These are phyloP conservation scores for Philonicus albiceps DNA, from an alignment of 2,888 invertebrate species.

Conservation along the genomic window DNA sequence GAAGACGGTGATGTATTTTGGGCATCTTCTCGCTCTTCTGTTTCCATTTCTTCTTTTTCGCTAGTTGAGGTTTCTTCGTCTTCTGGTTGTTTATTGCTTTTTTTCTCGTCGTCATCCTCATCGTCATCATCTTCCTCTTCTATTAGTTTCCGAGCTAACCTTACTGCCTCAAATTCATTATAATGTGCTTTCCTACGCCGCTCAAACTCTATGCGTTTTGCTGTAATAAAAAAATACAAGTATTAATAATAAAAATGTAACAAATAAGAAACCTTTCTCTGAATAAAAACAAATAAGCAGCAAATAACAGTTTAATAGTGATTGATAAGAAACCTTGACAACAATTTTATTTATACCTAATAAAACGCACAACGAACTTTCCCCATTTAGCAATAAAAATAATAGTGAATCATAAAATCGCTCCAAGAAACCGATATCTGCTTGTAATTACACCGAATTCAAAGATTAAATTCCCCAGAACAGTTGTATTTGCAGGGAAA, in stretches of 20 bases:
- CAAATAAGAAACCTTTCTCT: not conserved
- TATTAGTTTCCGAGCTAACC: slow-evolving; percentile 88
- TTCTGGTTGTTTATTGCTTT: slow-evolving; percentile 34
- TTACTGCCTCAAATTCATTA: slow-evolving; percentile 95
- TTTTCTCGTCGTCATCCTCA: slow-evolving; percentile 62
- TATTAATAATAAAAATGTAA: not conserved
- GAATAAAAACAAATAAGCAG: not conserved
- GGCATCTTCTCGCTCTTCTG: slow-evolving; percentile 50
- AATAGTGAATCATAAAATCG: no score
- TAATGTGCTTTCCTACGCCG: slow-evolving; percentile 95
- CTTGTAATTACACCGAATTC: no score
- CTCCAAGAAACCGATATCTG: no score
- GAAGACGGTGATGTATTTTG: slow-evolving; percentile 51
- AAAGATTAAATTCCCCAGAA: no score
- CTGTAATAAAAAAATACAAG: slow-evolving; percentile 56
- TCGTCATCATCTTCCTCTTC: slow-evolving; percentile 88
- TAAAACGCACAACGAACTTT: no score
- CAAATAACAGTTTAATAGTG: no score
- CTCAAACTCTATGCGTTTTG: slow-evolving; percentile 82
- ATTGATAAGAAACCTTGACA: no score
- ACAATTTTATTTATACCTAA: no score
- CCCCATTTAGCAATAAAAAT: no score
- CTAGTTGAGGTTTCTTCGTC: slow-evolving; percentile 47
- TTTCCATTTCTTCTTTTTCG: slow-evolving; percentile 50
- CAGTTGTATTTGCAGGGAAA: no score